These are phyloP conservation scores for Cheilinus undulatus DNA, from an alignment of 2,113 vertebrate species.

Conservation along the genomic window DNA sequence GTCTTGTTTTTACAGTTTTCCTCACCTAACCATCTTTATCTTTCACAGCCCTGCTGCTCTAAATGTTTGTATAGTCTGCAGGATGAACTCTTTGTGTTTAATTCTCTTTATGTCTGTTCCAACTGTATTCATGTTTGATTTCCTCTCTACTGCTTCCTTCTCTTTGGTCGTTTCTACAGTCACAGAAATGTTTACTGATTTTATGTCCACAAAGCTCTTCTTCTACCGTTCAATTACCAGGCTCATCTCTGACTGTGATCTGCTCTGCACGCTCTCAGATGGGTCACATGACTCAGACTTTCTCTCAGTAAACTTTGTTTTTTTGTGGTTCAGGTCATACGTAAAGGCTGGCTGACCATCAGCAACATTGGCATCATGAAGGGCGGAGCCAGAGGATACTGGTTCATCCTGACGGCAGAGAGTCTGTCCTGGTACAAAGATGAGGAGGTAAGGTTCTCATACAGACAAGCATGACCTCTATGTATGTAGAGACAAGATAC, in stretches of 20 bases:
- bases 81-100: slow-evolving; percentile 33
- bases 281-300: neutral
- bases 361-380: slow-evolving; percentile 90
- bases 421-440: slow-evolving; percentile 91
- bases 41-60: neutral
- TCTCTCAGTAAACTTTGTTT: neutral
- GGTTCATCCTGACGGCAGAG: slow-evolving; percentile 90
- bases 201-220: neutral
- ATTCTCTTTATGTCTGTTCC: slow-evolving; percentile 1
- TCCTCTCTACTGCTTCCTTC: slow-evolving; percentile 22
- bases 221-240: neutral
- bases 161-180: neutral
- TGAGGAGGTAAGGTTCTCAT: slow-evolving; percentile 83
- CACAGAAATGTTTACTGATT: slow-evolving; percentile 6
- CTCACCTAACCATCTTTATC: neutral
- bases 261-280: slow-evolving; percentile 4
- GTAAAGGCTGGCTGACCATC: slow-evolving; percentile 94
- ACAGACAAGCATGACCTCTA: too few relatives aligned
- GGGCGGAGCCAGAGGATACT: slow-evolving; percentile 88
- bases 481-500: too few relatives aligned
- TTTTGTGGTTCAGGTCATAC: slow-evolving; percentile 86
- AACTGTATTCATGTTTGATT: slow-evolving; percentile 17
- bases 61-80: slow-evolving; percentile 14
- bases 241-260: neutral
- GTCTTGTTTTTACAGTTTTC: too few relatives aligned